phyloP scores from a whole-genome alignment of 2,888 invertebrate species.

The Tachystola acroxantha region DNA sequence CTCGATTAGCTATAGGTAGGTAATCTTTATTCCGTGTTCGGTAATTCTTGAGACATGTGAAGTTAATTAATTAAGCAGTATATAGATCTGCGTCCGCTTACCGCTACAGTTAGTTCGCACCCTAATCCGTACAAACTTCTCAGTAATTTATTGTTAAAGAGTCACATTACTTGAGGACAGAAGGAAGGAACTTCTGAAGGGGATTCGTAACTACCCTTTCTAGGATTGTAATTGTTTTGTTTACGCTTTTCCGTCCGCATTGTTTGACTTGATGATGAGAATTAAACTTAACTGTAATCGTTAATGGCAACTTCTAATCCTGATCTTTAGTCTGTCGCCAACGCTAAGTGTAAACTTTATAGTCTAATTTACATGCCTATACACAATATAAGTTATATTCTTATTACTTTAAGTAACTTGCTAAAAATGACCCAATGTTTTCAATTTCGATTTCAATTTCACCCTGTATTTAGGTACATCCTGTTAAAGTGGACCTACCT shows the following conservation, averaged over 20 bases:
- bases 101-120: conserved; percentile 12
- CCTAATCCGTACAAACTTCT: conserved; percentile 34
- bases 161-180: conserved; percentile 41
- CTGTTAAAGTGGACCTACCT: too few species aligned
- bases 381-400: too few species aligned
- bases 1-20: too few species aligned
- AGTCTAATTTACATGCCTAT: too few species aligned
- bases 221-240: conserved; percentile 57
- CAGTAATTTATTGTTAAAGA: conserved; percentile 47
- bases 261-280: conserved; percentile 41
- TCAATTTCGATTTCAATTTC: too few species aligned
- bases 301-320: conserved; percentile 40
- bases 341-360: conserved; percentile 9
- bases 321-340: conserved; percentile 17
- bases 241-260: conserved; percentile 43
- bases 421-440: too few species aligned
- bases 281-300: conserved; percentile 52
- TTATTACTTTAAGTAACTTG: too few species aligned
- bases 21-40: too few species aligned
- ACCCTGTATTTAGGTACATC: too few species aligned
- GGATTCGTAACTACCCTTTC: conserved; percentile 44
- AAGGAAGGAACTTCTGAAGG: conserved; percentile 43
- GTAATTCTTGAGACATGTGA: too few species aligned
- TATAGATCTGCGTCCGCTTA: not conserved
- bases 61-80: too few species aligned